Conservation (phyloP, 2,888 invertebrate genomes). For the Hirtodrosophila alboralis region DNA sequence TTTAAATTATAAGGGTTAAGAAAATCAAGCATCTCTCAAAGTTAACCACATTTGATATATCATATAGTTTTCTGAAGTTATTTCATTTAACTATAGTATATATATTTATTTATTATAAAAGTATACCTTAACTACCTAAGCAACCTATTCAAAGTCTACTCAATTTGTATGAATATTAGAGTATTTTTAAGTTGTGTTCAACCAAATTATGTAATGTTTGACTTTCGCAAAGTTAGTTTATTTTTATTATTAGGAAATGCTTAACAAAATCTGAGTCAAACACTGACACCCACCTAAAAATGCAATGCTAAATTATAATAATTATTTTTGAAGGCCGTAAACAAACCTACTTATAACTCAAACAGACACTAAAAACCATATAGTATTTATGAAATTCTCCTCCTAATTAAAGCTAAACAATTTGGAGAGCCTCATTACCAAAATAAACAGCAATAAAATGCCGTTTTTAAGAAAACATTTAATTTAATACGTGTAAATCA, state of each 20-base stretch:
- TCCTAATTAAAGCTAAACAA: constrained; percentile 16
- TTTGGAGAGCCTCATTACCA: constrained; percentile 19
- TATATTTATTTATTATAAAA: too few relatives aligned
- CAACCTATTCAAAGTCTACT: too few relatives aligned
- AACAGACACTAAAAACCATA: too few relatives aligned
- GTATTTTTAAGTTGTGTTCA: constrained; percentile 3
- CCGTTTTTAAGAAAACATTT: constrained; percentile 1
- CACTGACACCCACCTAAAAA: constrained; percentile 30
- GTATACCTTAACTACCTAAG: too few relatives aligned
- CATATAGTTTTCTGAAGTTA: too few relatives aligned
- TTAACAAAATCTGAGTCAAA: constrained; percentile 21
- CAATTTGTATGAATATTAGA: neutral
- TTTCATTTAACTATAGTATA: too few relatives aligned
- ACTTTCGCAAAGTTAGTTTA: constrained; percentile 15
- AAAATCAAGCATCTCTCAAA: too few relatives aligned
- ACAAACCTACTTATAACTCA: too few relatives aligned
- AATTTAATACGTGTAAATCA: neutral
- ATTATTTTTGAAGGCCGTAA: constrained; percentile 25
- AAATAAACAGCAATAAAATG: neutral
- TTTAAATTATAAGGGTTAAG: too few relatives aligned
- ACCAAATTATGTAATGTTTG: neutral
- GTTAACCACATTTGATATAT: too few relatives aligned
- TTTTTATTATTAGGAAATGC: constrained; percentile 26
- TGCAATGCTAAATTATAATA: constrained; percentile 13
- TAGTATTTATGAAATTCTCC: neutral